Evolutionary conservation across 2,797 vertebrate genomes (phyloP).

Genomic region (Sorex maritimensis): DNA sequence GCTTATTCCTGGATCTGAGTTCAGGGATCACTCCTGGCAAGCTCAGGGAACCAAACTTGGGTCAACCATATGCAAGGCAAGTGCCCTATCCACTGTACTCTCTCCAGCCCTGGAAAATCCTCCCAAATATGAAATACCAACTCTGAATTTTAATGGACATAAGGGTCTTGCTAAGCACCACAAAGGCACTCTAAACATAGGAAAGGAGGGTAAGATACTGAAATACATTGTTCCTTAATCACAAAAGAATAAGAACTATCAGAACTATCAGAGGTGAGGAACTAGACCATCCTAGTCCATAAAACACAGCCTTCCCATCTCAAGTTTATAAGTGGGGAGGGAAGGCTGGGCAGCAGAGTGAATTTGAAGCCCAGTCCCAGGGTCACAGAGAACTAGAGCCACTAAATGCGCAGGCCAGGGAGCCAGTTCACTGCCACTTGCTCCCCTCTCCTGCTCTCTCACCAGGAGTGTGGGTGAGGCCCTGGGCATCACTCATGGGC

Average conservation of each 20-base stretch:
- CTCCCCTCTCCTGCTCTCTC: neutral
- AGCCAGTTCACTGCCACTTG: neutral
- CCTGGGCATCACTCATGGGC: neutral
- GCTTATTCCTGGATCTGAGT: no score
- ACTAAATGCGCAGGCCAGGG: neutral
- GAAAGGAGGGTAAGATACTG: neutral
- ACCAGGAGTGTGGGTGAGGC: no score
- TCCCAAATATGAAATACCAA: neutral
- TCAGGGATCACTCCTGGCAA: no score
- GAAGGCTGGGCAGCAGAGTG: neutral
- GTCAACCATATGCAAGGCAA: no score
- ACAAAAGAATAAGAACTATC: neutral
- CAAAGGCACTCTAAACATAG: neutral
- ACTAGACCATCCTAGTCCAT: neutral
- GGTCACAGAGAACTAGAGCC: neutral
- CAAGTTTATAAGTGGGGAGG: slow-evolving; percentile 20
- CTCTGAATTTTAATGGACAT: slow-evolving; percentile 7
- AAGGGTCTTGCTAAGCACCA: neutral
- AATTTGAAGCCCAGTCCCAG: neutral
- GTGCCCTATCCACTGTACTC: no score
- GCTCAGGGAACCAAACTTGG: no score
- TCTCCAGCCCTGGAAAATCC: neutral
- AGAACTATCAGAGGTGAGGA: neutral
- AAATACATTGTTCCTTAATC: neutral
- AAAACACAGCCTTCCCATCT: neutral